Evolutionary conservation across 2,888 invertebrate genomes (phyloP), one percentile per base, ranked within the genome.

Genomic region (Archips xylosteana): DNA sequence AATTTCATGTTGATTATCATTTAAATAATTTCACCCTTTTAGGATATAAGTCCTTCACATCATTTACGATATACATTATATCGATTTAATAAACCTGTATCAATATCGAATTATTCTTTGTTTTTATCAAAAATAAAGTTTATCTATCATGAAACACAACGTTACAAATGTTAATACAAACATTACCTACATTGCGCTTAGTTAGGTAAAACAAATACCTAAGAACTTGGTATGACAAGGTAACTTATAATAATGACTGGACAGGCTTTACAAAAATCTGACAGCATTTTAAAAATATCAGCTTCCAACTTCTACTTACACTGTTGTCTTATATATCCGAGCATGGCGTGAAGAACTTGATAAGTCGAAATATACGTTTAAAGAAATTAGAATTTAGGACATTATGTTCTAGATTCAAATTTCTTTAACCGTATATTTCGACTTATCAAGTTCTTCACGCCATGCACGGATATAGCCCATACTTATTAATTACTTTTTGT

Each of bases 171-270:
- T 71, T 64, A 64, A 49, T 62, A 51, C 34, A 54, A 54, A 62
- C 36, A 47, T 51, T 13, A 57, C 57, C 57, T 32, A 57, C 57
- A 12, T 12, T 32, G 57, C 32, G 57, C 57, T 57, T 32, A 32
- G 12, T 57, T 57, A 32, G 57, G 57, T 61, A 61, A 39, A 39
- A 36, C 36, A 15, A n/a, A 63, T 47, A 63, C 47, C 63, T 47
- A 61, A 54, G 60, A 65, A 70, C 65, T 74, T 74, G 69, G 70
- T 49, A 64, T 65, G 60, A 61, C 64, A 74, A 70, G 74, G 74
- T 74, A 70, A 45, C 74, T 70, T 65, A 72, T 13, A 32, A 59
- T 74, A 70, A 70, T 70, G 70, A 70, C 74, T 74, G 49, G n/a
- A 65, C 34, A 51, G 49, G 42, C 10, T 60, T 23, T 70, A 65